Percentiles rank a stretch among this genome's conserved stretches.
phyloP scores from a whole-genome alignment of 1,140 invertebrate species.

The Lycorma delicatula region DNA sequence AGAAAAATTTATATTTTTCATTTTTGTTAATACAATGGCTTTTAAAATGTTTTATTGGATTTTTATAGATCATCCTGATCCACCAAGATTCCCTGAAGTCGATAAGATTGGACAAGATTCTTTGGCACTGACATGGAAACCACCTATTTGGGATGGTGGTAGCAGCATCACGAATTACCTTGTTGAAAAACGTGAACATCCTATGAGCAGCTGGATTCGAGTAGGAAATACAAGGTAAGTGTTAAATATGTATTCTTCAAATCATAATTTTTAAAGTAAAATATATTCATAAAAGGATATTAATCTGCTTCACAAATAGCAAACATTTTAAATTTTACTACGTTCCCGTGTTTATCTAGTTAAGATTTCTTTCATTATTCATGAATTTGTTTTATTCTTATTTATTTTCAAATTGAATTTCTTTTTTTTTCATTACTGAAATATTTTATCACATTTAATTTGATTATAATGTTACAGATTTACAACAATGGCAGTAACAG shows the following conservation, averaged over 20 bases:
- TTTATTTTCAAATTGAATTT: no score
- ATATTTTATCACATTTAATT: neutral
- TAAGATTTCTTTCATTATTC: neutral
- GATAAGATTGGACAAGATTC: conserved; percentile 84
- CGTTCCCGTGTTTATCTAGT: no score
- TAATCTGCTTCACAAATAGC: neutral
- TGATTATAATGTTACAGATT: conserved; percentile 44
- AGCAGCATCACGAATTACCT: conserved; percentile 90
- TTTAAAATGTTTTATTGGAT: no score
- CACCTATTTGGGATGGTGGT: conserved; percentile 89
- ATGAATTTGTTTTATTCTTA: neutral
- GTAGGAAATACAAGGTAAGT: conserved; percentile 77
- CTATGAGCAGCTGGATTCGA: conserved; percentile 89
- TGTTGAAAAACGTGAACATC: conserved; percentile 88
- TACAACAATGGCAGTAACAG: conserved; percentile 82
- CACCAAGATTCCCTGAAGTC: conserved; percentile 79
- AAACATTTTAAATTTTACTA: neutral
- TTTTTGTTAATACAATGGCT: no score
- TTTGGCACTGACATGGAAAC: conserved; percentile 82
- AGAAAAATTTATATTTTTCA: no score
- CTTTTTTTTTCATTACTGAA: no score
- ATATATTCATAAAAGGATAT: neutral
- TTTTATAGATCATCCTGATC: conserved; percentile 84
- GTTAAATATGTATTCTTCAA: conserved; percentile 3
- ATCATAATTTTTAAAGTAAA: neutral